phyloP scores from a whole-genome alignment of 2,888 invertebrate species.

The Augiades crinisus region DNA sequence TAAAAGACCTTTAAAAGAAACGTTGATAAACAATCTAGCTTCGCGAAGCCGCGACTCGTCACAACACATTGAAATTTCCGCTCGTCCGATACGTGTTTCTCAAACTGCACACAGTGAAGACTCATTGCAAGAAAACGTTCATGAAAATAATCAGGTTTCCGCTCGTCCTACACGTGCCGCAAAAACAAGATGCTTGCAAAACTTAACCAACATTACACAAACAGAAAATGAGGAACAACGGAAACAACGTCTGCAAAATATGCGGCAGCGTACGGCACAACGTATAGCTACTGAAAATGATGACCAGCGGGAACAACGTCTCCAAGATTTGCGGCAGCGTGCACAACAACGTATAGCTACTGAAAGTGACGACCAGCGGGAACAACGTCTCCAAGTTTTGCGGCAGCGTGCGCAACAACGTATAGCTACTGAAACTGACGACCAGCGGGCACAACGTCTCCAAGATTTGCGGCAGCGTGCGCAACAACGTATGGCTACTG shows the following conservation, averaged over 20 bases:
- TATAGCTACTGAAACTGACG: constrained; percentile 10
- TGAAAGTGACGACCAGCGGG: constrained; percentile 17
- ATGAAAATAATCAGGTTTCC: constrained; percentile 26
- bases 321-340: constrained; percentile 14
- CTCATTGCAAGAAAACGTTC: constrained; percentile 21
- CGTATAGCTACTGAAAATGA: constrained; percentile 16
- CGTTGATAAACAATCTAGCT: constrained; percentile 22
- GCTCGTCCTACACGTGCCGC: constrained; percentile 27
- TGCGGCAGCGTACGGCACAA: constrained; percentile 13
- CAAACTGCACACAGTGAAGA: constrained; percentile 26
- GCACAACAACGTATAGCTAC: constrained; percentile 8
- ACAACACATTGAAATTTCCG: constrained; percentile 21
- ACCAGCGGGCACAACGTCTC: constrained; percentile 16
- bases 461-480: constrained; percentile 17
- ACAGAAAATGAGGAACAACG: constrained; percentile 12
- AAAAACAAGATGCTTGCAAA: constrained; percentile 28
- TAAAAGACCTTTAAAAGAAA: constrained; percentile 7
- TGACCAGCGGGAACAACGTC: constrained; percentile 18
- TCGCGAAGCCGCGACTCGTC: constrained; percentile 12
- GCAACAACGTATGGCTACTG: constrained; percentile 8
- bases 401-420: constrained; percentile 15
- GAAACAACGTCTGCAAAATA: constrained; percentile 15
- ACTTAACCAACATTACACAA: constrained; percentile 19
- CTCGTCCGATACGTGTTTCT: constrained; percentile 24
- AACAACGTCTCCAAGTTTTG: constrained; percentile 16